These are phyloP conservation scores for Oligia latruncula DNA, from an alignment of 2,888 invertebrate species.

Conservation along the genomic window DNA sequence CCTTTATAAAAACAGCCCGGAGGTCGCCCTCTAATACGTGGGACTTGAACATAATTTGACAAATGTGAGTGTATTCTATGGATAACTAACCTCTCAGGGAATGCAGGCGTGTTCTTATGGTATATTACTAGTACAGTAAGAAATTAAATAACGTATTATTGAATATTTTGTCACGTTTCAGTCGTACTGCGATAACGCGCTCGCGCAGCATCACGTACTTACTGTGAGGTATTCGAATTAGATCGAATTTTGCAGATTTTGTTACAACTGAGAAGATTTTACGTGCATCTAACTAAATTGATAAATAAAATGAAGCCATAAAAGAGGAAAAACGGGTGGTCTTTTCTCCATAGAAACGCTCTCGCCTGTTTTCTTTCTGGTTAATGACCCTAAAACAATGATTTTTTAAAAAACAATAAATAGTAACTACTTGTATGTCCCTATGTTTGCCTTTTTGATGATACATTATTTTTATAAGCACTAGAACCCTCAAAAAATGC, in stretches of 20 bases:
- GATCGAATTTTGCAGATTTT: constrained; percentile 4
- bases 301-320: neutral
- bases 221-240: neutral
- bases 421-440: too few relatives aligned
- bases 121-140: neutral
- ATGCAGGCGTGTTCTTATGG: neutral
- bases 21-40: neutral
- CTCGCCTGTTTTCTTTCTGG: too few relatives aligned
- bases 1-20: too few relatives aligned
- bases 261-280: neutral
- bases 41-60: neutral
- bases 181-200: constrained; percentile 29
- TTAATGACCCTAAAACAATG: too few relatives aligned
- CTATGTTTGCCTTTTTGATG: too few relatives aligned
- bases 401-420: too few relatives aligned
- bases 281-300: neutral
- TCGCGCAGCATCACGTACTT: constrained; percentile 33
- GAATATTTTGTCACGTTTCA: constrained; percentile 47
- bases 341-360: too few relatives aligned
- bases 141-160: constrained; percentile 15
- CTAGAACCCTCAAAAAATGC: too few relatives aligned
- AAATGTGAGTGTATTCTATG: neutral
- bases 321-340: too few relatives aligned
- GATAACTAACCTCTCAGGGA: neutral
- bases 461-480: too few relatives aligned